Evolutionary conservation across 2,113 vertebrate species (phyloP), one percentile per base, ranked within the genome.

Genomic region (Trichomycterus rosablanca): DNA sequence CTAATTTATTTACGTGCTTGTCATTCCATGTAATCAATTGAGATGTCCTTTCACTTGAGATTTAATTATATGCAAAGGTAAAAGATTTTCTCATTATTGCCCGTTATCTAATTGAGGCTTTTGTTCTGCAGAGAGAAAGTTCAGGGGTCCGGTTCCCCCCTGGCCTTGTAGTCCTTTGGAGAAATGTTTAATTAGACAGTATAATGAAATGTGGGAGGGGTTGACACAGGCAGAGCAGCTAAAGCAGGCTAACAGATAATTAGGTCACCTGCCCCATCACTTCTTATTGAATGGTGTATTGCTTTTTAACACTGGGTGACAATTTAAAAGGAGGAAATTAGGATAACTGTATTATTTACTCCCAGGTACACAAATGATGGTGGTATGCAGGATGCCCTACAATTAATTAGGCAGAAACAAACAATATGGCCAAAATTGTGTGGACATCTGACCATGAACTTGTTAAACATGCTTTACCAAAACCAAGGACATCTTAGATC

Each of bases 1-100:
- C 91, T 96, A 92, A 96, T 95, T 95, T 91, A 95, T 95, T 97
- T 96, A 97, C 92, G 86, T 94, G 93, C 87, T 89, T 94, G 93
- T 94, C 92, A 92, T 93, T 95, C 90, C 82, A 86, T 86, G 78
- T 82, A 84, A 97, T 97, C 88, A 93, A 97, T 93, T 92, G 84
- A 88, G 85, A 89, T 76, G 89, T 94, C 92, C 87, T 89, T 63
- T 89, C 80, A 85, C 84, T 87, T 89, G 87, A 81, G 88, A 88
- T 93, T 94, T 97, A 94, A 97, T 97, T 92, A 92, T 91, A 88
- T 89, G 86, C 89, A 86, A 88, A 92, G 90, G 92, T 91, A 93
- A 94, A 94, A 94, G 91, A 95, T 97, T 91, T 92, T 90, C 89
- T 93, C 92, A 92, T 95, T 91, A 93, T 93, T 95, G 93, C 90